Evolutionary conservation across 2,888 invertebrate genomes (phyloP), one percentile per base, ranked within the genome.

Genomic region (Dendrolimus houi): DNA sequence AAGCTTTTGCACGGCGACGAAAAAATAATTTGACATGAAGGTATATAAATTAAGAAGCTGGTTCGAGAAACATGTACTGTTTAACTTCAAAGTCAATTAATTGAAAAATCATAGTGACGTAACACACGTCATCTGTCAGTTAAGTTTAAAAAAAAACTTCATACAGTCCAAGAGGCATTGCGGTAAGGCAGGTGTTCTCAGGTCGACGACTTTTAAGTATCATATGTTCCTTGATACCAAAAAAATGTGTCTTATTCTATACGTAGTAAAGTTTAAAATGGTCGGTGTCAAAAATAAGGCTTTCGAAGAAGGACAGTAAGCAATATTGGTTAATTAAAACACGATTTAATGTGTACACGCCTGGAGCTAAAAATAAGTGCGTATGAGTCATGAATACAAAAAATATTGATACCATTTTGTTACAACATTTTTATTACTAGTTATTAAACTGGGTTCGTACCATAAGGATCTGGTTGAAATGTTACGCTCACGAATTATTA

Each of bases 161-260:
- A 55, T 58, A 58, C 53, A 58, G 55, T 53, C 58, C 56, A 56
- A 70, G 75, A 75, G 59, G 75, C 70, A 77, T 77, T 79, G 81
- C 71, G 79, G 81, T 79, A 63, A 55, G 72, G 77, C 83, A 83
- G 83, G 83, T 83, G 83, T 72, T 70, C 67, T 53, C 74, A 75
- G 83, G 83, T 82, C 83, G 80, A 75, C 82, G 83, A 83, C 83
- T 76, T 77, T 76, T 68, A 47, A 47, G 9, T 47, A 47, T 47
- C 47, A 47, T 47, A 47, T 10, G 47, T 47, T 47, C 47, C 12
- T 47, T 47, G 7, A 47, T 47, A 47, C 47, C 9, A 47, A 2
- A 47, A 47, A 12, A 47, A 6, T 29, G 47, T 47, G 2, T 47
- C 47, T 47, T 47, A 47, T 9, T 12, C 9, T 9, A 9, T 47